A percentile compares a stretch with the other conserved stretches of the same genome.
phyloP scores from a whole-genome alignment of 2,888 invertebrate species.

The Drosophila atripex region DNA sequence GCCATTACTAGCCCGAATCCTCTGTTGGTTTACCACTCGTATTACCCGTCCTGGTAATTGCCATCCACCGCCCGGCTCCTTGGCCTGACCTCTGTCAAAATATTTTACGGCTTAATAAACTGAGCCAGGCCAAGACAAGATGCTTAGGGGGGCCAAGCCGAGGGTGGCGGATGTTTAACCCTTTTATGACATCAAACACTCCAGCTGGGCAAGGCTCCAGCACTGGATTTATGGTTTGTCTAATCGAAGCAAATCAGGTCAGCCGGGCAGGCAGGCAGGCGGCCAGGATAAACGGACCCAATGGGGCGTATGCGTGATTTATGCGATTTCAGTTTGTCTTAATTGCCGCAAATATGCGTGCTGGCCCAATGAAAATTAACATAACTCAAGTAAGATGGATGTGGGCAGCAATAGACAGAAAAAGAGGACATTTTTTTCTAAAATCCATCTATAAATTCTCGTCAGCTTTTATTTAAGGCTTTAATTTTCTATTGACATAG shows the following conservation, averaged over 20 bases:
- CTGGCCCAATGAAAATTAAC: constrained; percentile 39
- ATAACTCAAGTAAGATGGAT: constrained; percentile 37
- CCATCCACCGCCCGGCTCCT: constrained; percentile 18
- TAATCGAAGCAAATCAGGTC: constrained; percentile 69
- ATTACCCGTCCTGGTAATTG: constrained; percentile 65
- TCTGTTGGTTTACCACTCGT: constrained; percentile 53
- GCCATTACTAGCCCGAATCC: constrained; percentile 32
- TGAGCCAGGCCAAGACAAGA: constrained; percentile 16
- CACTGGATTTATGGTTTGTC: constrained; percentile 63
- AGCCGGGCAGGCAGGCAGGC: constrained; percentile 22
- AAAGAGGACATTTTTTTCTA: not conserved
- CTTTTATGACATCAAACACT: constrained; percentile 56
- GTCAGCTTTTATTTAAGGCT: not conserved
- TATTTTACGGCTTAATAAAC: constrained; percentile 61
- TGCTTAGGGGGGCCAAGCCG: not conserved
- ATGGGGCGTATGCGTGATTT: constrained; percentile 69
- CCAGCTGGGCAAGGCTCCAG: constrained; percentile 34
- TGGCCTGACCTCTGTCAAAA: constrained; percentile 62
- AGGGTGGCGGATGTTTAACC: constrained; percentile 49
- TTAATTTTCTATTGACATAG: not conserved
- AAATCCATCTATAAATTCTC: not conserved
- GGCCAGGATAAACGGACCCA: constrained; percentile 38
- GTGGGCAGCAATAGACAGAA: constrained; percentile 1
- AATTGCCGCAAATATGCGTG: constrained; percentile 62
- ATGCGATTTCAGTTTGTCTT: constrained; percentile 49